A percentile compares a stretch with the other conserved stretches of the same genome.
Evolutionary conservation across 1,140 invertebrate genomes (phyloP).

Genomic region (Magallana gigas): DNA sequence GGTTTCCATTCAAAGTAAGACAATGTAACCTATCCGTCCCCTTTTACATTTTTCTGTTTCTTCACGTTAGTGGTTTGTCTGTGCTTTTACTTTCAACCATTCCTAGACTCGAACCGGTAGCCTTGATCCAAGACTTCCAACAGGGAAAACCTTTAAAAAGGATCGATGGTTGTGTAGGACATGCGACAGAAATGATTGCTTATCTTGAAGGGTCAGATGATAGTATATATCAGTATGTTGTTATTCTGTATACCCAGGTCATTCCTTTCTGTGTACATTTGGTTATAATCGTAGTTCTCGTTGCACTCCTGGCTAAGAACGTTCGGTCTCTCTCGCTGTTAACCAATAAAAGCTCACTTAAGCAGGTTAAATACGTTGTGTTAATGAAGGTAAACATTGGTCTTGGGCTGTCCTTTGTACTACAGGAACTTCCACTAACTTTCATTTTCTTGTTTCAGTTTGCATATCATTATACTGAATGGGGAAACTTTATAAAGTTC

Average conservation of each 20-base stretch:
- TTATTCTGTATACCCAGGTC: neutral
- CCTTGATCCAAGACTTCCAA: neutral
- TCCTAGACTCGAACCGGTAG: neutral
- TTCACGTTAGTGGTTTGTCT: neutral
- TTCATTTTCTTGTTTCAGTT: neutral
- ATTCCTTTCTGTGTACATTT: neutral
- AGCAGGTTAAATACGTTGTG: neutral
- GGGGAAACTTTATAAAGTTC: neutral
- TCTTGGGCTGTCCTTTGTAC: neutral
- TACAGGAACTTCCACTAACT: neutral
- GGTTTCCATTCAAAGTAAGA: slow-evolving; percentile 6
- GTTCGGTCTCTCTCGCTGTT: neutral
- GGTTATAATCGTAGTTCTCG: neutral
- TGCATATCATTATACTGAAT: no score
- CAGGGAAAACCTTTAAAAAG: neutral
- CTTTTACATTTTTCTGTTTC: neutral
- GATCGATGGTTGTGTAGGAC: neutral
- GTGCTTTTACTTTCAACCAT: neutral
- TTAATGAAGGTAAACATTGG: neutral
- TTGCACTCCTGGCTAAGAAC: neutral
- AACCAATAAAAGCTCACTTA: neutral
- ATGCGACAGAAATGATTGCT: neutral
- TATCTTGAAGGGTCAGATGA: neutral
- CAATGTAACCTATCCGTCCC: neutral
- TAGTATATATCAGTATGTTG: neutral